phyloP scores from a whole-genome alignment of 2,113 vertebrate species.

The Chauna torquata region DNA sequence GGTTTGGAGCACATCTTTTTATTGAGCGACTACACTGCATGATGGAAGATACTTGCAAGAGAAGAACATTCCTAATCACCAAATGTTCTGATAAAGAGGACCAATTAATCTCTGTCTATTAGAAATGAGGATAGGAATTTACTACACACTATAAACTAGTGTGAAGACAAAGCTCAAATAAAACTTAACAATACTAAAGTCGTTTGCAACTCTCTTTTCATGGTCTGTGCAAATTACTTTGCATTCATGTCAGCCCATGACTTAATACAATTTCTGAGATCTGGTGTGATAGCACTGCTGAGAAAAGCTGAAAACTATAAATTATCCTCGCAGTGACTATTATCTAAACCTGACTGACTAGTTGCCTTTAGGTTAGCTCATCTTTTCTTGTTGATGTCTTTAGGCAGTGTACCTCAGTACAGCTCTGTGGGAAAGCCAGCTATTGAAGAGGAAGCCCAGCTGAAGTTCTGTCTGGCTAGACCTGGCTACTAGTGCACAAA shows the following conservation, averaged over 20 bases:
- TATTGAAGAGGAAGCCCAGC: background rate
- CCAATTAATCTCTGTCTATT: slow-evolving; percentile 80
- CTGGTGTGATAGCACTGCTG: background rate
- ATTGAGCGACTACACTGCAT: slow-evolving; percentile 68
- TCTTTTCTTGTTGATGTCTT: slow-evolving; percentile 27
- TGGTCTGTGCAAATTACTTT: slow-evolving; percentile 38
- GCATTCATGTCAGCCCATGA: background rate
- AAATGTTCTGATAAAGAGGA: slow-evolving; percentile 75
- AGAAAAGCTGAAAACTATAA: slow-evolving; percentile 51
- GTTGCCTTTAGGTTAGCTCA: slow-evolving; percentile 54
- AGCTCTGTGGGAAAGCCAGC: background rate
- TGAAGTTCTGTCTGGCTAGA: background rate
- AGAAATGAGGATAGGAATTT: slow-evolving; percentile 68
- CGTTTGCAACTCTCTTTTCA: slow-evolving; percentile 28
- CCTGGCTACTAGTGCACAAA: background rate
- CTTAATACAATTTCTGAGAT: slow-evolving; percentile 47
- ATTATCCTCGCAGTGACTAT: slow-evolving; percentile 46
- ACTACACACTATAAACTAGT: slow-evolving; percentile 61
- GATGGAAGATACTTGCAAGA: slow-evolving; percentile 75
- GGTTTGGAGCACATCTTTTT: slow-evolving; percentile 74
- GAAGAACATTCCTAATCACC: slow-evolving; percentile 75
- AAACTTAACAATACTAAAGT: slow-evolving; percentile 71
- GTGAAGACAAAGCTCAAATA: slow-evolving; percentile 71
- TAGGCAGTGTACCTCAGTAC: background rate
- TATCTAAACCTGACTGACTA: slow-evolving; percentile 25